phyloP scores from a whole-genome alignment of 1,140 invertebrate genomes.

The Brachionus calyciflorus region DNA sequence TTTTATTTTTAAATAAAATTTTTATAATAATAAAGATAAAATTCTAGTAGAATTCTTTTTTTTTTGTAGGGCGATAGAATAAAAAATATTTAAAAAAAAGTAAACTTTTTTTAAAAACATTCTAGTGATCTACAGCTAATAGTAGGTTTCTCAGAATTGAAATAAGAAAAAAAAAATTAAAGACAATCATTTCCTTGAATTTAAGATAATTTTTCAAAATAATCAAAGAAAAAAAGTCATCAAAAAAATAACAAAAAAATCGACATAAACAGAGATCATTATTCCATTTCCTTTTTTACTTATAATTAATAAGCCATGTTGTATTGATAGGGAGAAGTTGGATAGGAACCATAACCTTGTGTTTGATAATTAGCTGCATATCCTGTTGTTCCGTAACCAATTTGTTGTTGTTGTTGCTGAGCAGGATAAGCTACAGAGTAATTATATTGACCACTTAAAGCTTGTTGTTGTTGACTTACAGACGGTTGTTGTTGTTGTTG shows the following conservation, averaged over 20 bases:
- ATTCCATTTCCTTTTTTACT: background rate
- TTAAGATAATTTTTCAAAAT: too few species aligned
- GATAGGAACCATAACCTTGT: background rate
- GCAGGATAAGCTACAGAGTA: background rate
- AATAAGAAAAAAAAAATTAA: too few species aligned
- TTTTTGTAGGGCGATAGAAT: too few species aligned
- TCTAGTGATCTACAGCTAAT: too few species aligned
- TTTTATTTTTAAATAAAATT: too few species aligned
- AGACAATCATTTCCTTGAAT: too few species aligned
- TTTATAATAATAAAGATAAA: too few species aligned
- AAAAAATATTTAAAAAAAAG: too few species aligned
- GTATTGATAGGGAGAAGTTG: background rate
- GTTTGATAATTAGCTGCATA: slow-evolving; percentile 2
- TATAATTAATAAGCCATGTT: slow-evolving; percentile 7
- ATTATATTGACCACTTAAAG: slow-evolving; percentile 17
- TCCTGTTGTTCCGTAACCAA: background rate
- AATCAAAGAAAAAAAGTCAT: background rate
- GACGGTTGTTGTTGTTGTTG: background rate
- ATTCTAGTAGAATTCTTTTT: too few species aligned
- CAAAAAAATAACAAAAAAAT: slow-evolving; percentile 20
- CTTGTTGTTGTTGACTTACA: slow-evolving; percentile 21
- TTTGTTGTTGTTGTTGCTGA: background rate
- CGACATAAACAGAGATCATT: slow-evolving; percentile 24
- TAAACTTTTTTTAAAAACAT: too few species aligned
- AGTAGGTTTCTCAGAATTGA: too few species aligned